These are phyloP conservation scores for Plebejus argus DNA, from an alignment of 2,888 invertebrate species.

Conservation along the genomic window DNA sequence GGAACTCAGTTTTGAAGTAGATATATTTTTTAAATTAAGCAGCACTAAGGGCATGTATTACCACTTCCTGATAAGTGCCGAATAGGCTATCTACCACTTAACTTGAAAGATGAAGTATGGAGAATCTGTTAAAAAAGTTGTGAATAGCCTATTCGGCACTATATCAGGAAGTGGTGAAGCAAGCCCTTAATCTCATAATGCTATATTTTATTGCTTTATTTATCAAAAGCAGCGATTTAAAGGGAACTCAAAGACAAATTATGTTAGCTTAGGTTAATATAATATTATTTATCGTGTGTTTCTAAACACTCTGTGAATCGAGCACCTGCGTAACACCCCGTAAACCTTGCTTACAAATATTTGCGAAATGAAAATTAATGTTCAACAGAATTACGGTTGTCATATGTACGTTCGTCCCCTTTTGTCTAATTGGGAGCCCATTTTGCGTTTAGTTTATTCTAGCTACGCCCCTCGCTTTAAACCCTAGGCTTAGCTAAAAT, in stretches of 20 bases:
- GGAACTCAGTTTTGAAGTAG: too few species aligned
- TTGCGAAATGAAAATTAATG: conserved; percentile 27
- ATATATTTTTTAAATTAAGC: background rate
- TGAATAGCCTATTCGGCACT: too few species aligned
- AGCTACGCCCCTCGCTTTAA: background rate
- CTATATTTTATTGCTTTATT: background rate
- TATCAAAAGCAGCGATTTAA: background rate
- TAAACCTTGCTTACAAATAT: conserved; percentile 14
- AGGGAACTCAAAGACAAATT: too few species aligned
- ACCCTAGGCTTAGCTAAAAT: too few species aligned
- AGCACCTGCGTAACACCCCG: conserved; percentile 20
- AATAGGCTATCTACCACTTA: too few species aligned
- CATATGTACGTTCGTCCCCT: background rate
- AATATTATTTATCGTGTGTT: conserved; percentile 13
- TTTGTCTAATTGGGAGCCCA: conserved; percentile 3
- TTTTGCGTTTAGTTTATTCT: background rate
- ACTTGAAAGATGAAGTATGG: too few species aligned
- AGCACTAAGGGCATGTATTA: too few species aligned
- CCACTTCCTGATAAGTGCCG: too few species aligned
- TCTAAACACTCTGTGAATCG: background rate
- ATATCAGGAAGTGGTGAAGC: too few species aligned
- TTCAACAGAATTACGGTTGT: background rate
- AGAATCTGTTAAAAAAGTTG: too few species aligned
- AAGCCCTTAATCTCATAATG: background rate
- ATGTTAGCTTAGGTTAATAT: background rate